A percentile compares a stretch with the other conserved stretches of the same genome.
phyloP scores from a whole-genome alignment of 2,113 vertebrate genomes.

The Xenopus borealis region DNA sequence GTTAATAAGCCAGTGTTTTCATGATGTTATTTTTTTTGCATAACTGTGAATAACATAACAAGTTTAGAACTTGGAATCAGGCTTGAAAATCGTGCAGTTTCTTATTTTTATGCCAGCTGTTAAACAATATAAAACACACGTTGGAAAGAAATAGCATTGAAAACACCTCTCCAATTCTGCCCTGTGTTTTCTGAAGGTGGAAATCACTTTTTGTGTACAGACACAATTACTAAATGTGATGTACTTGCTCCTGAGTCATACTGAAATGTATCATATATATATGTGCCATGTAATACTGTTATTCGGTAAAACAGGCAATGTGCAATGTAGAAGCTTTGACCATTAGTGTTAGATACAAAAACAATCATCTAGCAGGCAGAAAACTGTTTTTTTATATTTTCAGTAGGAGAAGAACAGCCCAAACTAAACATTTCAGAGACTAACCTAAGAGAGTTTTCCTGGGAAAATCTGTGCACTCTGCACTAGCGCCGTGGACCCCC shows the following conservation, averaged over 20 bases:
- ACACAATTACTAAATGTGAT: background rate
- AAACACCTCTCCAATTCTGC: background rate
- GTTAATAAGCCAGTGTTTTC: background rate
- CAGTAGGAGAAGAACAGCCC: too few species aligned
- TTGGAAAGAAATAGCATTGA: slow-evolving; percentile 1
- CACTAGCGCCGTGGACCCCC: too few species aligned
- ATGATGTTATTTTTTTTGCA: background rate
- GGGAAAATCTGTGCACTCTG: too few species aligned
- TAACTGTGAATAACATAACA: slow-evolving; percentile 24
- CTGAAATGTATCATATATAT: background rate
- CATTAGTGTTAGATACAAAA: too few species aligned
- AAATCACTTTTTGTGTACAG: background rate
- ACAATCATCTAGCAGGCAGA: too few species aligned
- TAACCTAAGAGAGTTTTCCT: too few species aligned
- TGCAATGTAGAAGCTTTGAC: too few species aligned
- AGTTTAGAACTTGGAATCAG: slow-evolving; percentile 22
- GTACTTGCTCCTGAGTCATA: background rate
- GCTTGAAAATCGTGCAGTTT: slow-evolving; percentile 11
- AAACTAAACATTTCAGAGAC: too few species aligned
- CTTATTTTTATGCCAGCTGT: slow-evolving; percentile 7
- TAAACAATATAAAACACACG: background rate
- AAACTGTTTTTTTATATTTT: too few species aligned
- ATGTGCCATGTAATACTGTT: too few species aligned
- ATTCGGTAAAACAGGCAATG: too few species aligned
- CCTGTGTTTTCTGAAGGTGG: background rate